These are phyloP conservation scores for Noturus placidus DNA, from an alignment of 2,113 vertebrate genomes.

Conservation along the genomic window DNA sequence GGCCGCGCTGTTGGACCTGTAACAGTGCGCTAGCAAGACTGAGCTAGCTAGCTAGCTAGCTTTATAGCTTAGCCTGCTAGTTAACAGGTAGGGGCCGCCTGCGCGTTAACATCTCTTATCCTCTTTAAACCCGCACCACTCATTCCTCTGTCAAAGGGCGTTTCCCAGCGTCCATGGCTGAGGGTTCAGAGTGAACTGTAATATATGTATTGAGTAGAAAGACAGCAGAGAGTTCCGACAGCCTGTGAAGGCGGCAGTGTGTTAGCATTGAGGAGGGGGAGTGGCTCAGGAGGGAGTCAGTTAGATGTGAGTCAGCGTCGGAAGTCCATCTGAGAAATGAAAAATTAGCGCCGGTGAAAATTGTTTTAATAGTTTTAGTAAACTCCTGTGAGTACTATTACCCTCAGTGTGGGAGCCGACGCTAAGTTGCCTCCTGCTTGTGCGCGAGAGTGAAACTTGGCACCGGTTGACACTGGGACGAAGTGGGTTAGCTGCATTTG, in stretches of 20 bases:
- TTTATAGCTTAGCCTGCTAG: background rate
- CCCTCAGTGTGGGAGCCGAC: background rate
- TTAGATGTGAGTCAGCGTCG: slow-evolving; percentile 38
- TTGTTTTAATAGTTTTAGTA: background rate
- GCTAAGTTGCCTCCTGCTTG: background rate
- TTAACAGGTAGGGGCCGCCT: background rate
- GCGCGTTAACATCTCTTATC: background rate
- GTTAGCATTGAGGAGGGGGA: slow-evolving; percentile 2
- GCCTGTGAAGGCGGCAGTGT: background rate
- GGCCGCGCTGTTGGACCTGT: slow-evolving; percentile 14
- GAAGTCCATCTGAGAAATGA: background rate
- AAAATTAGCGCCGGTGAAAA: background rate
- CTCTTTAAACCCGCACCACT: background rate
- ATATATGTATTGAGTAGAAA: background rate
- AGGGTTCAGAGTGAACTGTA: background rate
- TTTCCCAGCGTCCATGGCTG: background rate
- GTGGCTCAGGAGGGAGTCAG: background rate
- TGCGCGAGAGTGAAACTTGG: background rate
- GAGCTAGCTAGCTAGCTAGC: background rate
- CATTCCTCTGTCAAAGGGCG: background rate
- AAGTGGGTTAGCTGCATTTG: background rate
- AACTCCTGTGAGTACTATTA: background rate
- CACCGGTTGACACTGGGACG: background rate
- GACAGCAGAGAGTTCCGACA: background rate
- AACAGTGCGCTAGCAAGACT: background rate